Evolutionary conservation across 2,113 vertebrate species (phyloP).

Genomic region (Chelonoidis abingdonii): DNA sequence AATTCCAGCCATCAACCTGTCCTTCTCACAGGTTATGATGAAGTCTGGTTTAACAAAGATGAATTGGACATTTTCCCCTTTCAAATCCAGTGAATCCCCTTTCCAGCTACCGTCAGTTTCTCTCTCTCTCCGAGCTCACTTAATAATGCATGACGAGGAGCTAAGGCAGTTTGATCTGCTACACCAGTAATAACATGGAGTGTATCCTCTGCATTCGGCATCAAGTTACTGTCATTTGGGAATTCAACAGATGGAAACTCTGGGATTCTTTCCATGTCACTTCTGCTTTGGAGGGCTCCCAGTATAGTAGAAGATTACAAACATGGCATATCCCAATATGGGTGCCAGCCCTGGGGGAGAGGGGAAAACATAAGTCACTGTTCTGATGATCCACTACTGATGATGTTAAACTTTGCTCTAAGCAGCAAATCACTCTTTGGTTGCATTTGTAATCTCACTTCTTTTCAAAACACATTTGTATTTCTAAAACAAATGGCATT

Average conservation of each 20-base stretch:
- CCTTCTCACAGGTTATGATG: rapidly evolving
- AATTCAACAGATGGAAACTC: slow-evolving; percentile 77
- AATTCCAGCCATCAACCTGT: neutral
- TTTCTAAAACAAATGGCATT: neutral
- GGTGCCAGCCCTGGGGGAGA: neutral
- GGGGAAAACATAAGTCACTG: neutral
- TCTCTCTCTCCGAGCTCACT: slow-evolving; percentile 17
- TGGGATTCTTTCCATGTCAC: slow-evolving; percentile 77
- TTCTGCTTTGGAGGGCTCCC: slow-evolving; percentile 66
- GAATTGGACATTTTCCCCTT: slow-evolving; percentile 29
- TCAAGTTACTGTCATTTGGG: slow-evolving; percentile 75
- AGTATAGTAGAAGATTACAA: slow-evolving; percentile 74
- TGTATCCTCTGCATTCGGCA: neutral
- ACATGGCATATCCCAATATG: slow-evolving; percentile 62
- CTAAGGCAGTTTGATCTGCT: slow-evolving; percentile 39
- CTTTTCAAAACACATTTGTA: slow-evolving; percentile 5
- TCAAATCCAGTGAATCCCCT: slow-evolving; percentile 15
- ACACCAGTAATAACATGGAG: slow-evolving; percentile 47
- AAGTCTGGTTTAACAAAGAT: neutral
- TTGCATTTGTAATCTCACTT: neutral
- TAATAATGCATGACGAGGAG: slow-evolving; percentile 72
- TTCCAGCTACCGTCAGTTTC: neutral
- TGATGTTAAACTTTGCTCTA: neutral
- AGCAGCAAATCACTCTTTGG: neutral
- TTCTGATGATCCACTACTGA: neutral